phyloP scores from a whole-genome alignment of 2,113 vertebrate genomes.

The Xenus cinereus region DNA sequence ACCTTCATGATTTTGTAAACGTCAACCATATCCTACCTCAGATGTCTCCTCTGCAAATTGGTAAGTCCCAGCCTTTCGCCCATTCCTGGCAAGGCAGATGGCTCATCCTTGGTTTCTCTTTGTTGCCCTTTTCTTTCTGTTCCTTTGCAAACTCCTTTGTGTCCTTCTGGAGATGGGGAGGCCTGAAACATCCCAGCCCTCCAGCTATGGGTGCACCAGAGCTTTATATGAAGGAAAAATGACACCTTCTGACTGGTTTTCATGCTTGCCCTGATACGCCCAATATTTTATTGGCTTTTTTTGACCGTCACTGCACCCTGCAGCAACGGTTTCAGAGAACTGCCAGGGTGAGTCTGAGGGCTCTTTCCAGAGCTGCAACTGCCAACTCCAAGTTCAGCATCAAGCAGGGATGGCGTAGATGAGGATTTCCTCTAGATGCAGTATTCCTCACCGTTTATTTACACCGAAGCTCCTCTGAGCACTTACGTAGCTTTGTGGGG shows the following conservation, averaged over 20 bases:
- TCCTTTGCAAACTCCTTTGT: not conserved
- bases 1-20: not conserved
- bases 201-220: not conserved
- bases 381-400: not conserved
- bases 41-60: not conserved
- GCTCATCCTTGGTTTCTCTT: not conserved
- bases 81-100: not conserved
- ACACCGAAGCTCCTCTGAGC: not conserved
- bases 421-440: not conserved
- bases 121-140: not conserved
- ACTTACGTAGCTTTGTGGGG: not conserved
- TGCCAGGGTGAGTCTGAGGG: not conserved
- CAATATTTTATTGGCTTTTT: not conserved
- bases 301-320: accelerated
- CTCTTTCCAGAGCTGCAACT: not conserved
- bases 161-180: not conserved
- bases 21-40: not conserved
- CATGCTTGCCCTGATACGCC: not conserved
- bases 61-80: not conserved
- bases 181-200: not conserved
- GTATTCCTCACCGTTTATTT: not conserved
- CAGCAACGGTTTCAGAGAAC: not conserved
- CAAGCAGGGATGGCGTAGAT: not conserved
- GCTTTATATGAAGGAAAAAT: not conserved
- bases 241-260: not conserved